Base-by-base conservation (phyloP, 2,113 vertebrate species). In the Nyctereutes procyonoides region DNA sequence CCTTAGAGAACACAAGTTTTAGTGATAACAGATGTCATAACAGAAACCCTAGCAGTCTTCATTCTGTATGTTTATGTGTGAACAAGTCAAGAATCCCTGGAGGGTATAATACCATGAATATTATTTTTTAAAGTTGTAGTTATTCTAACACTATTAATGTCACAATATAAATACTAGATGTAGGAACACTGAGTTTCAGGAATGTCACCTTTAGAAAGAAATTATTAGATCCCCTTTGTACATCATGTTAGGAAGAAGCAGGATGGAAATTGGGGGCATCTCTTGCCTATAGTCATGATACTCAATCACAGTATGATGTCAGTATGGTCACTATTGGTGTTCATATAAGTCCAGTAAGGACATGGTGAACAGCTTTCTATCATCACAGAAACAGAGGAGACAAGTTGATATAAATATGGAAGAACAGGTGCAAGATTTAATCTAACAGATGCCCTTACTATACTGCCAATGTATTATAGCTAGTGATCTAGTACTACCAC, bases 41-140 rank as follows among this genome's bases (percentile, higher is more conserved):
- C 5, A 93, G 71, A 92, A 83, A n/a, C 22, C 76, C 8, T n/a
- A 65, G 2, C 5, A 38, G 43, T 84, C 24, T 17, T 62, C 28
- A 71, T 48, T 63, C 48, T 51, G 6, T 83, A 20, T 91, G 51
- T 84, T 82, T 77, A 19, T 82, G 20, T 90, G 73, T 83, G n/a
- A 55, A 26, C 65, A 32, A 84, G 89, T 48, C 12, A 38, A 55
- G 17, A 84, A 73, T 63, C n/a, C 53, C 35, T 84, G 48, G 30
- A 90, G 86, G 16, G 85, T 56, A 55, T 63, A 53, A 48, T 60
- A 51, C 22, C 19, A 87, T 80, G 93, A 83, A 96, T 89, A 86
- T 91, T 77, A 76, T 60, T 87, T 56, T 88, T 82, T 56, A 77
- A 73, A 32, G 1, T 48, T 85, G 7, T 62, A 89, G 28, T 48